phyloP scores from a whole-genome alignment of 2,113 vertebrate species.

The Trogon melanurus region DNA sequence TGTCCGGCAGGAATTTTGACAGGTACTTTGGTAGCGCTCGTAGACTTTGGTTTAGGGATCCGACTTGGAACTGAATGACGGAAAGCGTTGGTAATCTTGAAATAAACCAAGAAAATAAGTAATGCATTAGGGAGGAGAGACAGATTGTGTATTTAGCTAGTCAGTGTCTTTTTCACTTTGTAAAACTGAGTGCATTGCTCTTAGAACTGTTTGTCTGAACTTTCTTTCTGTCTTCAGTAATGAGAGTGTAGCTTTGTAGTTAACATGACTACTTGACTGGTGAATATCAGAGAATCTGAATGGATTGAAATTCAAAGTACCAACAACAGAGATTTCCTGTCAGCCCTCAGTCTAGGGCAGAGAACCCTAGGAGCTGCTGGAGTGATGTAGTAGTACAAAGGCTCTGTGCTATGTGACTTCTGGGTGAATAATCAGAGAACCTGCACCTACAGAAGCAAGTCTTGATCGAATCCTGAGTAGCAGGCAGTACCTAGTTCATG shows the following conservation, averaged over 20 bases:
- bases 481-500: background rate
- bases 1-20: slow-evolving; percentile 31
- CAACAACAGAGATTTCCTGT: background rate
- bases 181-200: background rate
- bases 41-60: slow-evolving; percentile 89
- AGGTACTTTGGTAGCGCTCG: slow-evolving; percentile 70
- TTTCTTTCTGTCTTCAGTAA: background rate
- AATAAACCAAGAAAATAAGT: slow-evolving; percentile 42
- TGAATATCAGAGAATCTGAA: background rate
- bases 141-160: background rate
- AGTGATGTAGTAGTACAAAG: background rate
- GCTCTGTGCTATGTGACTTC: background rate
- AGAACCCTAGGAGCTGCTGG: background rate
- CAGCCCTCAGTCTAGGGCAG: background rate
- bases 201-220: background rate
- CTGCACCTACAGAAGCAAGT: background rate
- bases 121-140: background rate
- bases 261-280: background rate
- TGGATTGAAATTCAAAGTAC: background rate
- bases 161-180: background rate
- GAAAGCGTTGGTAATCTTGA: slow-evolving; percentile 85
- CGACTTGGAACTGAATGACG: slow-evolving; percentile 81
- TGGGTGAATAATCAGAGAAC: background rate
- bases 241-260: background rate
- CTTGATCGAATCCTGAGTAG: background rate